Base-by-base conservation (phyloP, 2,113 vertebrate genomes). In the Aegypius monachus region DNA sequence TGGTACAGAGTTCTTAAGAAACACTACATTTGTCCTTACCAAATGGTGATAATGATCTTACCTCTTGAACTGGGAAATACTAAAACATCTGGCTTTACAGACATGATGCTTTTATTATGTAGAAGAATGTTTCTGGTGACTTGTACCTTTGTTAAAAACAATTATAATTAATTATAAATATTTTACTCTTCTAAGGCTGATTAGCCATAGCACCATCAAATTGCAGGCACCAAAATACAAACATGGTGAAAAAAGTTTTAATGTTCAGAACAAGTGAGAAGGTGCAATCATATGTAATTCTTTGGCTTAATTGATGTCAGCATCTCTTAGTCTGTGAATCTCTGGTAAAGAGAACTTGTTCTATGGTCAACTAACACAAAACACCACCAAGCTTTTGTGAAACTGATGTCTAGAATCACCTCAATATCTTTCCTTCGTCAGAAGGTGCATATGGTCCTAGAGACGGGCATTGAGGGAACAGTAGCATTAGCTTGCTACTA, bases 281-380 rank as follows among this genome's bases (percentile, higher is more conserved):
- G 27, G 10, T 78, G n/a, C 0, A 0, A 53, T 43, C 12, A 11
- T 14, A 10, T 58, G 34, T 48, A 73, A 25, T 81, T 56, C 5
- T 71, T 78, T 70, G 50, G 32, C 32, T 83, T 36, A 84, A 71
- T 17, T 79, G 43, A 25, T 80, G 16, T n/a, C 26, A 71, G 47
- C n/a, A 32, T 55, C 34, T 68, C 45, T 91, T 75, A 72, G 5
- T 70, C 32, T 71, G 2, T 83, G 58, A 68, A 59, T 68, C 53
- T 81, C 2, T 81, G 42, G 9, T 74, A 62, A 61, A 40, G 34
- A 23, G 81, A 66, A 42, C 16, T 43, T 36, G 36, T 23, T 66
- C 38, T 40, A 12, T 45, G 34, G n/a, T 48, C 59, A 1, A 0
- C 48, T 56, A 65, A 73, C 14, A 70, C 11, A 58, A 52, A 93